Evolutionary conservation across 1,140 invertebrate species (phyloP).

Genomic region (Pseudomyrmex sp.): DNA sequence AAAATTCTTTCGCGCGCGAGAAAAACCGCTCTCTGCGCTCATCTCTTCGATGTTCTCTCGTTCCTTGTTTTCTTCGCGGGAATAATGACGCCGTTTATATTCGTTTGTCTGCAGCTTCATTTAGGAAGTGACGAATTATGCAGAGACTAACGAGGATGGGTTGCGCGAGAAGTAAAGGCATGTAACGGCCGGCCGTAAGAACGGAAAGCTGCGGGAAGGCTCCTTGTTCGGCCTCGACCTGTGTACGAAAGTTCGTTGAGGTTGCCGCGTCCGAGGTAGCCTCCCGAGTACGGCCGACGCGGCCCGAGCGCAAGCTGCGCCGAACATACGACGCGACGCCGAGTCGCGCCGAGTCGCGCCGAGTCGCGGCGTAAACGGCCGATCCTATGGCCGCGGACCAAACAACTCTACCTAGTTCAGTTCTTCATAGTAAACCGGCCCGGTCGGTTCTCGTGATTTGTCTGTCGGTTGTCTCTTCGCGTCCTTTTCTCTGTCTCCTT

Average conservation of each 20-base stretch:
- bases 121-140: constrained; percentile 45
- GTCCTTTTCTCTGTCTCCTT: constrained; percentile 1
- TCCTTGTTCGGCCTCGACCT: constrained; percentile 70
- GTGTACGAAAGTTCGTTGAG: constrained; percentile 71
- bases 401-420: constrained; percentile 71
- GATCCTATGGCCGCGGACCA: constrained; percentile 21
- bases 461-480: constrained; percentile 22
- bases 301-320: constrained; percentile 44
- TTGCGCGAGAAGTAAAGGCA: constrained; percentile 5
- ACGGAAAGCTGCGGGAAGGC: constrained; percentile 55
- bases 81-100: constrained; percentile 52
- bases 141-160: constrained; percentile 33
- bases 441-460: constrained; percentile 66
- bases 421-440: constrained; percentile 79
- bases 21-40: neutral
- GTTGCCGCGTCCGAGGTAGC: constrained; percentile 51
- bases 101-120: constrained; percentile 30
- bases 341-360: constrained; percentile 22
- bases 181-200: constrained; percentile 43
- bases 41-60: constrained; percentile 31
- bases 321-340: neutral
- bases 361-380: constrained; percentile 16
- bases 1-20: neutral
- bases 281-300: constrained; percentile 66
- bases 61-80: constrained; percentile 21